These are phyloP conservation scores for Meteorus colon DNA, from an alignment of 2,888 invertebrate species.

Conservation along the genomic window DNA sequence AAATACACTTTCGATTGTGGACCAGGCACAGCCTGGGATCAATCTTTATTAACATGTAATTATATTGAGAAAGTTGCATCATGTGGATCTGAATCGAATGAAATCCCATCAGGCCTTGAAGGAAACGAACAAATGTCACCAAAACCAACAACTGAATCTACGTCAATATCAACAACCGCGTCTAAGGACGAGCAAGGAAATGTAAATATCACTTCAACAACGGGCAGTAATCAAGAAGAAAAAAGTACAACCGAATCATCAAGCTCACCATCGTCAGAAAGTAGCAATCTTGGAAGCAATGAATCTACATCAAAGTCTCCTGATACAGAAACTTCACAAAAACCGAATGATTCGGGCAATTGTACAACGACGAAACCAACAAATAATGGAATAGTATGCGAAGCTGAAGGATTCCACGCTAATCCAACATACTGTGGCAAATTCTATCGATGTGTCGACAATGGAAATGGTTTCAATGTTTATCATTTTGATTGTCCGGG, in stretches of 20 bases:
- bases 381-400: conserved; percentile 71
- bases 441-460: conserved; percentile 81
- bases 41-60: conserved; percentile 81
- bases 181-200: conserved; percentile 22
- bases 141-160: conserved; percentile 27
- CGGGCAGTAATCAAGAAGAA: conserved; percentile 21
- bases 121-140: conserved; percentile 18
- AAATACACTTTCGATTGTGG: conserved; percentile 84
- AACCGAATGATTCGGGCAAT: conserved; percentile 40
- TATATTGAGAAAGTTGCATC: conserved; percentile 71
- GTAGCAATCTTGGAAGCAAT: conserved; percentile 30
- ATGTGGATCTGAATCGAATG: conserved; percentile 51
- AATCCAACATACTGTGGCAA: conserved; percentile 78
- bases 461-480: conserved; percentile 79
- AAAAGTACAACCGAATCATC: neutral
- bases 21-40: conserved; percentile 86
- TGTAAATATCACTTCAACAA: conserved; percentile 6
- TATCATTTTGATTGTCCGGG: conserved; percentile 81
- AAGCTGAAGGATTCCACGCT: conserved; percentile 78
- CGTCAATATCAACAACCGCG: conserved; percentile 22
- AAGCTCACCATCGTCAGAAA: conserved; percentile 32
- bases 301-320: conserved; percentile 38
- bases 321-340: conserved; percentile 6
- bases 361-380: conserved; percentile 55
- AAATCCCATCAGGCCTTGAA: conserved; percentile 40